These are phyloP conservation scores for Nothocercus julius DNA, from an alignment of 2,113 vertebrate species.

Conservation along the genomic window DNA sequence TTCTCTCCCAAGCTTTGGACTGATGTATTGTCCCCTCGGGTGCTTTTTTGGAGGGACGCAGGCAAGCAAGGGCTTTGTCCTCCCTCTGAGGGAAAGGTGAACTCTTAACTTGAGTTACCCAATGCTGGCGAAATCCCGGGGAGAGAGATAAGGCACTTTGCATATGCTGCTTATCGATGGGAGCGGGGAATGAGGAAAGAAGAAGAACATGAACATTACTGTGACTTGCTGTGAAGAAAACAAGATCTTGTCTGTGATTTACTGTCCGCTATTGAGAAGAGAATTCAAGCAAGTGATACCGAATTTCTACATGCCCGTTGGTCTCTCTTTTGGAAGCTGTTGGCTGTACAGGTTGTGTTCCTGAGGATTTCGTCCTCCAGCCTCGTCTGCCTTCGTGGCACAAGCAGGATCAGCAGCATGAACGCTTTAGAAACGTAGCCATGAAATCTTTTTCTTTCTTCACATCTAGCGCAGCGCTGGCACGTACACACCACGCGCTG, in stretches of 20 bases:
- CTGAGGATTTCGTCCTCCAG: not conserved
- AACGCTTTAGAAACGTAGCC: not conserved
- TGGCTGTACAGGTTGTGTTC: not conserved
- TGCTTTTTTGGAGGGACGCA: not conserved
- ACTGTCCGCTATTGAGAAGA: not conserved
- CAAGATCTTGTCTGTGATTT: not conserved
- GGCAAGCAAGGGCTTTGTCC: not conserved
- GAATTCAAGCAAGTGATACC: not conserved
- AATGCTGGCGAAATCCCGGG: not conserved
- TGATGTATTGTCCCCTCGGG: not conserved
- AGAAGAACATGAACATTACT: not conserved
- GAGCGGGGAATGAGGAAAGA: conserved; percentile 28
- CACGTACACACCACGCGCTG: accelerated
- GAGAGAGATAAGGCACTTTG: not conserved
- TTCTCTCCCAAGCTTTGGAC: not conserved
- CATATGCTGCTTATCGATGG: not conserved
- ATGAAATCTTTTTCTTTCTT: not conserved
- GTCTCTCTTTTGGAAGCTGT: accelerated
- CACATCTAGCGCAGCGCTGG: not conserved
- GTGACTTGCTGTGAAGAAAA: conserved; percentile 13
- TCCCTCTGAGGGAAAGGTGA: not conserved
- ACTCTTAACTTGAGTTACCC: not conserved
- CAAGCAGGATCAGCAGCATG: not conserved
- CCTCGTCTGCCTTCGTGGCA: not conserved
- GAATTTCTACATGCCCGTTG: accelerated